Evolutionary conservation across 2,888 invertebrate genomes (phyloP).

Genomic region (Hololepta plana): DNA sequence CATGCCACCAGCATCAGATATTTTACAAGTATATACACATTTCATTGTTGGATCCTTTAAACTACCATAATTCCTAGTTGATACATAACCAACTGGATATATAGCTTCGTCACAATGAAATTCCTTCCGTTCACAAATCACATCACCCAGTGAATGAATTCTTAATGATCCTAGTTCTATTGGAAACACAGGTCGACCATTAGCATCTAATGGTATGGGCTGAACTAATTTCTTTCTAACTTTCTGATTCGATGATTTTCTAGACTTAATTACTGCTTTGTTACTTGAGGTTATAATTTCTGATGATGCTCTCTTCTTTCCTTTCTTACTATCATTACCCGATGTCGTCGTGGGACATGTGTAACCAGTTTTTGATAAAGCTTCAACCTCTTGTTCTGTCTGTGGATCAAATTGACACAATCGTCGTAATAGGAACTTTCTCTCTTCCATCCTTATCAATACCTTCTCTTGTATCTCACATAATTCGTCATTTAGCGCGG

Average conservation of each 20-base stretch:
- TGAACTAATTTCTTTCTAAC: constrained; percentile 32
- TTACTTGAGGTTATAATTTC: constrained; percentile 1
- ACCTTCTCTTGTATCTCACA: constrained; percentile 70
- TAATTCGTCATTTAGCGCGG: constrained; percentile 76
- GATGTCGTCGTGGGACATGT: too few relatives aligned
- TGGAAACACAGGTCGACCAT: constrained; percentile 54
- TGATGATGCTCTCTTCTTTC: constrained; percentile 5
- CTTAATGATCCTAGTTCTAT: constrained; percentile 50
- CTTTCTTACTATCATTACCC: constrained; percentile 6
- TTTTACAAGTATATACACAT: constrained; percentile 64
- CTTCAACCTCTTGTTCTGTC: constrained; percentile 24
- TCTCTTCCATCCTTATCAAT: constrained; percentile 61
- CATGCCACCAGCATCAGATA: constrained; percentile 48
- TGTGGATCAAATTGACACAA: constrained; percentile 45
- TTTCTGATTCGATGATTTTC: constrained; percentile 16
- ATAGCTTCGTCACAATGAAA: constrained; percentile 56
- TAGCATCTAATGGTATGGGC: constrained; percentile 43
- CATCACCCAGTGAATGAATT: constrained; percentile 59
- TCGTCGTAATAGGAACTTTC: constrained; percentile 61
- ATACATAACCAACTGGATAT: constrained; percentile 61
- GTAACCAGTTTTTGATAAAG: constrained; percentile 18
- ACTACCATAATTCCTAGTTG: constrained; percentile 57
- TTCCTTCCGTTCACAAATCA: constrained; percentile 42
- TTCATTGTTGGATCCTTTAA: constrained; percentile 47
- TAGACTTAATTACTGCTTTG: neutral